These are phyloP conservation scores for Stenodema calcarata DNA, from an alignment of 2,888 invertebrate genomes.

Conservation along the genomic window DNA sequence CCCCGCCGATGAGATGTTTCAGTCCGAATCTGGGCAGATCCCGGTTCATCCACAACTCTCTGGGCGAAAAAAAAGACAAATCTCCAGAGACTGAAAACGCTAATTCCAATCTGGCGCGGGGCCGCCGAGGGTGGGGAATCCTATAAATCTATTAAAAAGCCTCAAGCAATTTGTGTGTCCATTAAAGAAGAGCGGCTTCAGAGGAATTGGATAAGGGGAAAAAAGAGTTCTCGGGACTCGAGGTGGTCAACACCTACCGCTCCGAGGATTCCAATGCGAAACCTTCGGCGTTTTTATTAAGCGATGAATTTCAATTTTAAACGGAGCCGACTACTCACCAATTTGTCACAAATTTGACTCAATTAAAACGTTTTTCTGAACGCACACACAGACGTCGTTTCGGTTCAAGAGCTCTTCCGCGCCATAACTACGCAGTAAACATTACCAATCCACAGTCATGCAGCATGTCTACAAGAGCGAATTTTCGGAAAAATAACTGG, in stretches of 20 bases:
- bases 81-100: not conserved
- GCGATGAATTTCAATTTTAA: not conserved
- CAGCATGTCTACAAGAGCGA: no score
- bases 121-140: not conserved
- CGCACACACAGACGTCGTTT: no score
- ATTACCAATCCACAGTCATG: no score
- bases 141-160: slow-evolving; percentile 9
- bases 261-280: not conserved
- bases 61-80: not conserved
- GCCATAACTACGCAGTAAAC: no score
- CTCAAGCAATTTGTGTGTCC: slow-evolving; percentile 8
- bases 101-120: not conserved
- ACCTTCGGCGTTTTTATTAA: not conserved
- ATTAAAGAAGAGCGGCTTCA: not conserved
- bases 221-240: not conserved
- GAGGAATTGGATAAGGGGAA: not conserved
- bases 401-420: no score
- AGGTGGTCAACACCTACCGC: not conserved
- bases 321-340: not conserved
- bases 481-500: no score
- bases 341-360: not conserved
- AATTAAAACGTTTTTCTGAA: not conserved
- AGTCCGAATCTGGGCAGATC: not conserved
- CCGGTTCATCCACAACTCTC: not conserved
- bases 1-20: not conserved